These are phyloP conservation scores for Sterna hirundo DNA, from an alignment of 2,113 vertebrate genomes.

Conservation along the genomic window DNA sequence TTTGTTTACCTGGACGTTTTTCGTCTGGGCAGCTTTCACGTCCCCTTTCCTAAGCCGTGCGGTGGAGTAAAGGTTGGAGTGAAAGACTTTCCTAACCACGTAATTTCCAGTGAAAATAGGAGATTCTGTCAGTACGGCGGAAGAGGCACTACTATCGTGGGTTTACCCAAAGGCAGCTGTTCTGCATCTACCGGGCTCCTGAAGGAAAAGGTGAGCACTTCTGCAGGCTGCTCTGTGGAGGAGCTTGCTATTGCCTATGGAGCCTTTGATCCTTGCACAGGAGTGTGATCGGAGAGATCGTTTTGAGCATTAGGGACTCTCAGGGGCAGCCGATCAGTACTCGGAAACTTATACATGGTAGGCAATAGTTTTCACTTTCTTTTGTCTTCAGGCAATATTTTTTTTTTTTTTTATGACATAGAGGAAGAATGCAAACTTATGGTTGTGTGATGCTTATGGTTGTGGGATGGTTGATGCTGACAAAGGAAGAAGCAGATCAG, in stretches of 20 bases:
- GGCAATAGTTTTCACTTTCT: neutral
- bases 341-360: neutral
- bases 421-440: neutral
- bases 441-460: neutral
- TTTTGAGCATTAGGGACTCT: neutral
- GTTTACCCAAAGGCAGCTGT: neutral
- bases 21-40: neutral
- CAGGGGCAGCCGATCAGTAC: no score
- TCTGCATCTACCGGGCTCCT: fast-evolving
- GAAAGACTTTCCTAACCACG: neutral
- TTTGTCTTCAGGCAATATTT: neutral
- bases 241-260: neutral
- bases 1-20: neutral
- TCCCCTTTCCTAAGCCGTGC: neutral
- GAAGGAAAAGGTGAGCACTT: neutral
- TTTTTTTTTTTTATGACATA: neutral
- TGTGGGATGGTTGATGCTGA: neutral
- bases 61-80: neutral
- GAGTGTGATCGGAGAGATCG: fast-evolving
- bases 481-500: neutral
- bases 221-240: neutral
- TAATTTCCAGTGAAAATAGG: neutral
- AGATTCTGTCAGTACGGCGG: neutral
- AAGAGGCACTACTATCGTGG: fast-evolving
- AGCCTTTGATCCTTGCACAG: no score